Evolutionary conservation across 2,888 invertebrate genomes (phyloP).

Genomic region (Dendrolimus pini): DNA sequence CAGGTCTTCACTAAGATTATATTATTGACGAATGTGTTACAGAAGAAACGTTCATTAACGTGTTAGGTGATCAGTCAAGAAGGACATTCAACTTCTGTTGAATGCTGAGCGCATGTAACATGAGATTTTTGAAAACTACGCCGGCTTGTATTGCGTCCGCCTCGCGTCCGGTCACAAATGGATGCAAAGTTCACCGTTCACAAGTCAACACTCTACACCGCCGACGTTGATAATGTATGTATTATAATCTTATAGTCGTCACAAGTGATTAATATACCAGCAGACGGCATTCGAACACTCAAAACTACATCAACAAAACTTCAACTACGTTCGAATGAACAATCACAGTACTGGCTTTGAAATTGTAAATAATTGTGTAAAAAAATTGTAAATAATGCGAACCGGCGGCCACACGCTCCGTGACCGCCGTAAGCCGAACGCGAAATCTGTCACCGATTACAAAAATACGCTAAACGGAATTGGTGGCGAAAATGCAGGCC

Average conservation of each 20-base stretch:
- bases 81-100: background rate
- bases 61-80: background rate
- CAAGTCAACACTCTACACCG: slow-evolving; percentile 30
- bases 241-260: slow-evolving; percentile 29
- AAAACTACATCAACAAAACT: too few relatives aligned
- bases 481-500: slow-evolving; percentile 56
- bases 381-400: slow-evolving; percentile 28
- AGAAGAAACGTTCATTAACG: too few relatives aligned
- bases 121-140: slow-evolving; percentile 16
- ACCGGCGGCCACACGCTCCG: slow-evolving; percentile 20
- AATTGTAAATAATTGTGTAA: slow-evolving; percentile 6
- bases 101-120: slow-evolving; percentile 8
- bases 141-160: slow-evolving; percentile 15
- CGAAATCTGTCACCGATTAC: slow-evolving; percentile 44
- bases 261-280: background rate
- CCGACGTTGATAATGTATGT: slow-evolving; percentile 56
- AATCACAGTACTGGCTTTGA: too few relatives aligned
- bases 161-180: slow-evolving; percentile 26
- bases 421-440: slow-evolving; percentile 20
- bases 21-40: too few relatives aligned
- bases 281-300: slow-evolving; percentile 9
- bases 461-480: slow-evolving; percentile 44
- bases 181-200: slow-evolving; percentile 54
- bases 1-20: too few relatives aligned
- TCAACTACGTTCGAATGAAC: too few relatives aligned